Evolutionary conservation across 2,113 vertebrate species (phyloP).

Genomic region (Perca fluviatilis): DNA sequence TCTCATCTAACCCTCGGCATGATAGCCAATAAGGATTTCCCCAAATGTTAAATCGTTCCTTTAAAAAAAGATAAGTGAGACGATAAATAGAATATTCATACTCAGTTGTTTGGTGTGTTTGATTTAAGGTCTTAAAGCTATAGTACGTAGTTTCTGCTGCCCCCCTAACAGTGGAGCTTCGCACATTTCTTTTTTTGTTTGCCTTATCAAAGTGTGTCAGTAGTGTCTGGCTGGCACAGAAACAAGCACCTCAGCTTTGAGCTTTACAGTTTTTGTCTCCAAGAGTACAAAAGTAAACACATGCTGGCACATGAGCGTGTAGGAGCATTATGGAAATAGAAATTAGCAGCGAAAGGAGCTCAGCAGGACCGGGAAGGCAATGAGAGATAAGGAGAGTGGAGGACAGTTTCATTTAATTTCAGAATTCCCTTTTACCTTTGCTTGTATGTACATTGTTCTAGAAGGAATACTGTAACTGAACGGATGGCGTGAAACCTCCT

Average conservation of each 20-base stretch:
- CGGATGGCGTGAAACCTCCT: conserved; percentile 22
- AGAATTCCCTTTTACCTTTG: conserved; percentile 33
- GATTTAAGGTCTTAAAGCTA: neutral
- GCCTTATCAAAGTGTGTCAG: conserved; percentile 66
- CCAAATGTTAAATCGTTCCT: neutral
- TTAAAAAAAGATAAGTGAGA: neutral
- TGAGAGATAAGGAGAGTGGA: conserved; percentile 35
- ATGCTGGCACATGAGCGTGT: conserved; percentile 30
- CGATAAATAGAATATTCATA: neutral
- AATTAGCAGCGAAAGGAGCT: conserved; percentile 42
- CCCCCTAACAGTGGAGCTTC: conserved; percentile 10
- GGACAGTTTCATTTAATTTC: conserved; percentile 42
- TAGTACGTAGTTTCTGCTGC: no score
- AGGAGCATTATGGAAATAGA: conserved; percentile 36
- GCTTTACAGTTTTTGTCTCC: conserved; percentile 42
- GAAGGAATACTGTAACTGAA: conserved; percentile 5
- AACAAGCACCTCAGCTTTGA: conserved; percentile 43
- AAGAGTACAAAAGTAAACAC: conserved; percentile 52
- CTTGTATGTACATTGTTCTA: conserved; percentile 23
- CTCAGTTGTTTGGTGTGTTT: conserved; percentile 25
- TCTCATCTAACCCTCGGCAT: neutral
- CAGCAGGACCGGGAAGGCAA: conserved; percentile 28
- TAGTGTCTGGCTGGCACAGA: conserved; percentile 41
- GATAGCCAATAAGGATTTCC: neutral
- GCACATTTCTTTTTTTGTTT: conserved; percentile 51